phyloP scores from a whole-genome alignment of 1,140 invertebrate species.

The Drosophila subpulchrella region DNA sequence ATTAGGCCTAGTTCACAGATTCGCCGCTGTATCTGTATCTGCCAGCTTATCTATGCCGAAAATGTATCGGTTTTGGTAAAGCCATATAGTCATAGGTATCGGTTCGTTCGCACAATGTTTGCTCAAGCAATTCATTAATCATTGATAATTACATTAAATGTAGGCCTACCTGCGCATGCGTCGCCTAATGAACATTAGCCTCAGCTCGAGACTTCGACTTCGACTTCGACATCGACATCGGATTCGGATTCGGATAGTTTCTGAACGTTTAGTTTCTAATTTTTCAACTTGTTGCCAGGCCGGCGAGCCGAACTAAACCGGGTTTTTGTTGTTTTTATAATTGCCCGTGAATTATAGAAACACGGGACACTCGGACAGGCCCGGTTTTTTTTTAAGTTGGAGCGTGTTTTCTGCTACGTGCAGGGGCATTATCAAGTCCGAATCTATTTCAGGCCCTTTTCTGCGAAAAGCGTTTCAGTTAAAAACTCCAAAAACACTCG shows the following conservation, averaged over 20 bases:
- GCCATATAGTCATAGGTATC: conserved; percentile 16
- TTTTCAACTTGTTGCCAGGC: conserved; percentile 69
- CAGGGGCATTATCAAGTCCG: conserved; percentile 44
- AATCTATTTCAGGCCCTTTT: conserved; percentile 54
- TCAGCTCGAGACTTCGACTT: background rate
- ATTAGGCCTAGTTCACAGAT: conserved; percentile 35
- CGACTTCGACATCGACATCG: too few species aligned
- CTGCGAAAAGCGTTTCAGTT: conserved; percentile 42
- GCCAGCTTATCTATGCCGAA: background rate
- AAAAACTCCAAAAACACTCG: conserved; percentile 12
- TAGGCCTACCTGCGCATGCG: conserved; percentile 66
- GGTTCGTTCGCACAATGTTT: conserved; percentile 62
- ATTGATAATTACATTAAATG: conserved; percentile 82
- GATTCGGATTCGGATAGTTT: conserved; percentile 33
- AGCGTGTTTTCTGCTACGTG: conserved; percentile 56
- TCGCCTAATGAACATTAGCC: conserved; percentile 48
- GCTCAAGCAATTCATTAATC: conserved; percentile 79
- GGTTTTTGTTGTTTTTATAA: conserved; percentile 48
- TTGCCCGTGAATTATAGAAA: conserved; percentile 78
- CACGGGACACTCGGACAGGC: conserved; percentile 47
- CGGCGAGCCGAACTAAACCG: background rate
- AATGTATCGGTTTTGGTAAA: background rate
- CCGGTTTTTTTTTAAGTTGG: conserved; percentile 27
- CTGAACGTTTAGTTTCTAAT: conserved; percentile 62
- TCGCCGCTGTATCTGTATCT: conserved; percentile 24